Evolutionary conservation across 2,113 vertebrate species (phyloP), one percentile per base, ranked within the genome.

Genomic region (Cyprinodon tularosa): DNA sequence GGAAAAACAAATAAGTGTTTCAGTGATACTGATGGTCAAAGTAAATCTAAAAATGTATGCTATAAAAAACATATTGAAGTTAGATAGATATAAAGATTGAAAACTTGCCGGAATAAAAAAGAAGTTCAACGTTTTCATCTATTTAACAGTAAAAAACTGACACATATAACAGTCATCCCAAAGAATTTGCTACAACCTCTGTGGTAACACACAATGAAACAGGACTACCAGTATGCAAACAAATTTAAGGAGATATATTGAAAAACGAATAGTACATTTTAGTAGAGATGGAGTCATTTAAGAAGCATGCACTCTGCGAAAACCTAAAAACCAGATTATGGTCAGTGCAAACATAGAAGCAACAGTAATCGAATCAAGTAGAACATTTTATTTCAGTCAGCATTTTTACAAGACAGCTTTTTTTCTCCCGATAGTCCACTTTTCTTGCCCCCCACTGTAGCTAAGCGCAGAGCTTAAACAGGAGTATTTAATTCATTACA

Each of bases 401-500:
- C 12, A 62, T 70, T 71, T 36, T 40, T 75, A 11, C 63, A 62
- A 87, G 61, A 53, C 73, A 48, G 57, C 75, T 66, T 66, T 82
- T 48, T 71, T 78, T 6, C 77, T 68, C 74, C 80, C 37, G 12
- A 36, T 63, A 17, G 71, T 69, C 80, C 66, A 78, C 74, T 72
- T 45, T 77, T 81, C 81, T 60, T 67, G 76, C 71, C 76, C 87
- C 80, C 86, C 82, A 82, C 83, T 22, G 68, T 71, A 84, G 81
- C 53, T 80, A 75, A 84, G 87, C 66, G 87, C 83, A 66, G 83
- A 76, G 84, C 85, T 91, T 95, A 95, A 96, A 95, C 93, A 95
- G 93, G 89, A 92, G 93, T 94, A 91, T 96, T 96, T 96, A 96
- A 96, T 96, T 96, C 95, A 96, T 96, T 95, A 95, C 95, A 96